Evolutionary conservation across 2,113 vertebrate species (phyloP), one percentile per base, ranked within the genome.

Genomic region (Sinocyclocheilus grahami): DNA sequence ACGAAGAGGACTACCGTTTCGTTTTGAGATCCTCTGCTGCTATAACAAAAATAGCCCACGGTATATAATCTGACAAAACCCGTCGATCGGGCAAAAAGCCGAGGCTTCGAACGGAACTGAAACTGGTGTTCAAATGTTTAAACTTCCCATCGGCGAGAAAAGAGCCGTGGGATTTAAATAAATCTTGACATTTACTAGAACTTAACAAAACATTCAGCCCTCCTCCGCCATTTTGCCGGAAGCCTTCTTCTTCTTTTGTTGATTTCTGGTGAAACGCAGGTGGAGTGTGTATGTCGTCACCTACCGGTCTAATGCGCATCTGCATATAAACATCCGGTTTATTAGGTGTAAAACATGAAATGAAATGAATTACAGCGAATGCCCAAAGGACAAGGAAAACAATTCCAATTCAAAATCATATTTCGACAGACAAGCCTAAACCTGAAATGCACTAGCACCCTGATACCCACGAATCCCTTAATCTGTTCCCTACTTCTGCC

Each of bases 221-320:
- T 0, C 2, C 3, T 22, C 18, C 80, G 80, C 42, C 63, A 82
- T 82, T 30, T 82, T 69, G 16, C 42, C 62, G 62, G 80, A 82
- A 82, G 63, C 14, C 18, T 20, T 30, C 63, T 82, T 82, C 62
- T 82, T 82, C 60, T 27, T 48, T 65, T 69, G 24, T 48, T 30
- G 16, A 51, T 71, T 82, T 53, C 2, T 27, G 24, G 14, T 4
- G 2, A 27, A 10, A 13, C 48, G 24, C 4, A 51, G 11, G 33
- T 22, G 1, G 4, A 13, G 16, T 22, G 24, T 13, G 42, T 12
- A 33, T 82, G 24, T 30, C 63, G 63, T 12, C 80, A 71, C 42
- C 80, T 82, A 69, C 24, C 18, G 80, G 79, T 53, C 14, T 10
- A 55, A 18, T 5, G 30, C 16, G n/a, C 51, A 55, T 30, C n/a